Conservation (phyloP, 2,113 vertebrate species). For the Sturnira hondurensis region DNA sequence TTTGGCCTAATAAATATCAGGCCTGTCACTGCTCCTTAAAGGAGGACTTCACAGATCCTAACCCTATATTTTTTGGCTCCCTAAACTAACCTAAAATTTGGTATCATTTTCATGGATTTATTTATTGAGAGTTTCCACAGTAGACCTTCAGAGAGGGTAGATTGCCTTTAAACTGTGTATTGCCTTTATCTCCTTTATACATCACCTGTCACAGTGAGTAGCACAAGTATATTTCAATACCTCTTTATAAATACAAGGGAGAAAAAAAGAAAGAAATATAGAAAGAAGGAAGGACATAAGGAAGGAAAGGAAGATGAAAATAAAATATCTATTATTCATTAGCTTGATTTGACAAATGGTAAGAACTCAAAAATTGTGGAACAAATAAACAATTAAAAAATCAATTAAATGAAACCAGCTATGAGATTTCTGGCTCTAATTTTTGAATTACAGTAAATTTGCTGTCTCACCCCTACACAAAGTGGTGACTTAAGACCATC, state of each 20-base stretch:
- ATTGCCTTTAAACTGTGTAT: background rate
- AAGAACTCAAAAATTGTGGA: background rate
- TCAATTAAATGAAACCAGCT: background rate
- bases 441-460: background rate
- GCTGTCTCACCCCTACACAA: fast-evolving
- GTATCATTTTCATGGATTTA: background rate
- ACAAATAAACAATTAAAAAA: background rate
- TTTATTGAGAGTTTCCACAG: background rate
- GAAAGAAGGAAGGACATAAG: background rate
- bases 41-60: background rate
- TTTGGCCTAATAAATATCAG: background rate
- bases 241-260: background rate
- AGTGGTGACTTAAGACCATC: background rate
- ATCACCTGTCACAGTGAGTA: background rate
- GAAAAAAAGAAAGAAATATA: background rate
- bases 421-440: background rate
- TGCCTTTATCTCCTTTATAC: background rate
- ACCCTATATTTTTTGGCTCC: fast-evolving
- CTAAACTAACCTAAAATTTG: background rate
- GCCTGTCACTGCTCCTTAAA: fast-evolving
- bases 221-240: background rate
- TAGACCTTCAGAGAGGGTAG: background rate
- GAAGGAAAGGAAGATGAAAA: background rate
- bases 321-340: background rate
- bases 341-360: background rate